phyloP scores from a whole-genome alignment of 2,113 vertebrate species.

The cattle (Bos taurus) region ARS-UCD2.0 NC_037330.1:118603501-118604000 shows the following conservation, averaged over 20 bases:
- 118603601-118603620: constrained; percentile 25
- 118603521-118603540: constrained; percentile 60
- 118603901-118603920: too few species aligned
- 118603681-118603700: rapidly evolving
- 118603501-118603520: constrained; percentile 43
- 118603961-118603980: rapidly evolving
- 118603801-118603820: rapidly evolving
- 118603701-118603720: not conserved
- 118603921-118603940: not conserved
- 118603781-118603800: not conserved
- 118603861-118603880: rapidly evolving
- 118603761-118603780: rapidly evolving
- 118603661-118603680: not conserved
- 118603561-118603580: constrained; percentile 64
- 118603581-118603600: constrained; percentile 60
- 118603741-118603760: rapidly evolving
- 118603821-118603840: rapidly evolving
- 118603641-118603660: not conserved
- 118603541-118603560: constrained; percentile 55
- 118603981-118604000: rapidly evolving
- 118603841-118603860: rapidly evolving
- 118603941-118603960: not conserved
- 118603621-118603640: constrained; percentile 39
- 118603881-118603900: rapidly evolving
- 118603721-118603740: not conserved